Base-by-base conservation (phyloP, 2,888 invertebrate species). In the Empis livida region DNA sequence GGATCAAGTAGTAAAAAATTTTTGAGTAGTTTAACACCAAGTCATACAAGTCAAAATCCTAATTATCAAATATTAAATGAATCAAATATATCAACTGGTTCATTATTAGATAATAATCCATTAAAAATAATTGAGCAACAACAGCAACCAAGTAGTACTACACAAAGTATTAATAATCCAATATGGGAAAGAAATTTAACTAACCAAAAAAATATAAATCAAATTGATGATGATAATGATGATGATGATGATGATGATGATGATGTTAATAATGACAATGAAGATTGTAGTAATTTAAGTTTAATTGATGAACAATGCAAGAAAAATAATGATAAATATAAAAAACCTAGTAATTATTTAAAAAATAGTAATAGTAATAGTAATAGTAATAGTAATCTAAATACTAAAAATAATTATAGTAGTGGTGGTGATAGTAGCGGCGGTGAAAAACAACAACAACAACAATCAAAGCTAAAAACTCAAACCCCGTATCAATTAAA, bases 211-310 rank as follows among this genome's bases (percentile, higher is more conserved):
- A 20, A 20, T 5, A 20, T 5, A 20, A 20, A 20, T 20, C 20
- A 20, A 20, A 20, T 20, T 5, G 6, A 5, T 5, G 20, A 6
- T 9, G 6, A 27, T 27, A 27, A 27, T 27, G 23, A 8, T 27
- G 23, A 27, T 27, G 5, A 27, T 27, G 23, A 27, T 27, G 9
- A 27, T 27, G 23, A 27, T 27, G 9, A 27, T 27, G 23, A 8
- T 8, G 35, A 44, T 27, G 16, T 11, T 11, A 30, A 32, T 11
- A 39, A 44, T 14, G 43, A 47, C 17, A 41, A 42, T 13, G 37
- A 46, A 42, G 32, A 40, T 30, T 42, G 42, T 35, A 42, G 32
- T 46, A 42, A 46, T 37, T 37, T 32, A 41, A 41, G 35, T 35
- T 10, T 32, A 31, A 3, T 27, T 27, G 23, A 27, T 27, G 23